Percentiles rank a stretch among this genome's conserved stretches.
Conservation (phyloP, 1,140 invertebrate genomes). For the Oncopeltus fasciatus region DNA sequence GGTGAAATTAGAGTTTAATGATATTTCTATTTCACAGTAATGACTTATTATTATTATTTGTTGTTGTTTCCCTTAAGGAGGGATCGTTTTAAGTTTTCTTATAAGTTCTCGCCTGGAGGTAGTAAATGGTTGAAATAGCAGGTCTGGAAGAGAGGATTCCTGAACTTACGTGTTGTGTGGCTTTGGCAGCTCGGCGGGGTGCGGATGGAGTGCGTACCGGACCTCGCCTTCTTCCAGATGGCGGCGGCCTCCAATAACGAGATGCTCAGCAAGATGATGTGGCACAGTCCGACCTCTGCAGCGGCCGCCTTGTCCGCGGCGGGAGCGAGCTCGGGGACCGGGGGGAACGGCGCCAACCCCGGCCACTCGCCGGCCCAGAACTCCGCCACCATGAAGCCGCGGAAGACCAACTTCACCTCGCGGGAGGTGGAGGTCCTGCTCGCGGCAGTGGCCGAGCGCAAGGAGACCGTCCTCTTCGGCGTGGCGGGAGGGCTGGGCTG, state of each 20-base stretch:
- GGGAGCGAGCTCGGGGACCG: not conserved
- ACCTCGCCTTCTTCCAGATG: constrained; percentile 20
- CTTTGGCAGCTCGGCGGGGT: not conserved
- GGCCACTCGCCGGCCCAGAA: too few species aligned
- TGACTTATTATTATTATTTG: too few species aligned
- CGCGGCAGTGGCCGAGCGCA: constrained; percentile 18
- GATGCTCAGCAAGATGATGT: constrained; percentile 18
- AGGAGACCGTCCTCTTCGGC: constrained; percentile 24
- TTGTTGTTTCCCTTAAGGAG: too few species aligned
- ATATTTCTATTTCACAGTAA: too few species aligned
- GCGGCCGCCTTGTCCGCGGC: not conserved
- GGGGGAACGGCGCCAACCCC: not conserved
- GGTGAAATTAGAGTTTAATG: too few species aligned
- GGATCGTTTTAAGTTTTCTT: too few species aligned
- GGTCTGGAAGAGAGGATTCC: not conserved
- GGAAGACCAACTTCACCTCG: constrained; percentile 25
- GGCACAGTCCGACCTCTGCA: not conserved
- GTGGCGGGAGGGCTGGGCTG: constrained; percentile 24
- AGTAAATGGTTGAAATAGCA: not conserved
- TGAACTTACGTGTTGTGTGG: not conserved
- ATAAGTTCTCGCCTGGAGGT: too few species aligned
- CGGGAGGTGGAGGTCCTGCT: constrained; percentile 25
- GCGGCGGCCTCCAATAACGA: constrained; percentile 17
- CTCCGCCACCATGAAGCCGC: constrained; percentile 22
- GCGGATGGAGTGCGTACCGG: constrained; percentile 20